Base-by-base conservation (phyloP, 2,888 invertebrate genomes). In the Torymus aiolomorphi region DNA sequence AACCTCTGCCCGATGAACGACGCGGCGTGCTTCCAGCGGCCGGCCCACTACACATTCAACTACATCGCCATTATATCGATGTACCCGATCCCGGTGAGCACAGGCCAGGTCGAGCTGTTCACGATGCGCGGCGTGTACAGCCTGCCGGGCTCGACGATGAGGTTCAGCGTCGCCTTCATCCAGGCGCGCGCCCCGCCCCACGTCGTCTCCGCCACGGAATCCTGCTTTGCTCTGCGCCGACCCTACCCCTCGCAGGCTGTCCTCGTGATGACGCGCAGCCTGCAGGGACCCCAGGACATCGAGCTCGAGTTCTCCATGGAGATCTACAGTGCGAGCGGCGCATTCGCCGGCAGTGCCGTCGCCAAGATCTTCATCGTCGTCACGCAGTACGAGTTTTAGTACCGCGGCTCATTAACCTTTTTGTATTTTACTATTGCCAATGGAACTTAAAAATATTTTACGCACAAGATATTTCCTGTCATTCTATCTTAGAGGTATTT, bases 41-140 rank as follows among this genome's bases (percentile, higher is more conserved):
- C 98, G 0, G 94, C 96, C 65, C 95, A 96, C 72, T 96, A 96
- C 88, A 97, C 97, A 52, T 97, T 95, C 92, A 97, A 98, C 91
- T 98, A 97, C 90, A 96, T 99, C 85, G 96, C 97, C 0, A 95
- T 99, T 86, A 96, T 97, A 0, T 96, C 97, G 31, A 95, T 96
- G 88, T 91, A 96, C 75, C 94, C 94, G 72, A 92, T 97, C 57
- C 94, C 95, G 4, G 59, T 82, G 1, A 82, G 80, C 4, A 82
- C 83, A 0, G 94, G 94, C 1, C 92, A 93, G 61, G 92, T 95
- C 56, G 95, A 96, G 75, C 92, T 98, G 11, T 98, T 98, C 91
- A 96, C 96, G 11, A 95, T 98, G 93, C 92, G 95, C 42, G 97
- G 97, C 0, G 96, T 96, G 0, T 91, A 92, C 56, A 91, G 92